Evolutionary conservation across 2,888 invertebrate species (phyloP).

Genomic region (Thymelicus lineola): DNA sequence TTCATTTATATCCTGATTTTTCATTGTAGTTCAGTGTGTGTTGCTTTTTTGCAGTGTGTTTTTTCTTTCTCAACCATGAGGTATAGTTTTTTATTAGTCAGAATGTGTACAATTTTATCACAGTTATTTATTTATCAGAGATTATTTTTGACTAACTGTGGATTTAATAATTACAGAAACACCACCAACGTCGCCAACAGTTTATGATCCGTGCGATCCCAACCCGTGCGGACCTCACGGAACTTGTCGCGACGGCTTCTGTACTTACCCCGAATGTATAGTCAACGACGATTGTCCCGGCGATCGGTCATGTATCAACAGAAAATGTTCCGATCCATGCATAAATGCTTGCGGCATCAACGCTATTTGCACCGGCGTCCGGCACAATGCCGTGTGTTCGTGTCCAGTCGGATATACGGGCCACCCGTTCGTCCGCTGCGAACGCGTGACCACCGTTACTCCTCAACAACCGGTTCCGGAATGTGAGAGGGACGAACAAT

Average conservation of each 20-base stretch:
- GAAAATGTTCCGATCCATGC: constrained; percentile 94
- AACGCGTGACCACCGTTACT: constrained; percentile 61
- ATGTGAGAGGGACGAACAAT: constrained; percentile 91
- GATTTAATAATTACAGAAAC: constrained; percentile 54
- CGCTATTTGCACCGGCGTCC: constrained; percentile 90
- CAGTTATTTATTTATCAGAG: not conserved
- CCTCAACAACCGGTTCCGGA: constrained; percentile 87
- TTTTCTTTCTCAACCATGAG: too few species aligned
- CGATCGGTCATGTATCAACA: constrained; percentile 91
- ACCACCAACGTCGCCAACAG: constrained; percentile 53
- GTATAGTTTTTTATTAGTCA: too few species aligned
- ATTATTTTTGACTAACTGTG: not conserved
- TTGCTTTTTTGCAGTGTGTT: too few species aligned
- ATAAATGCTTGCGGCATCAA: constrained; percentile 93
- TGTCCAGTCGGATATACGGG: constrained; percentile 92
- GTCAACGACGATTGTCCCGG: constrained; percentile 94
- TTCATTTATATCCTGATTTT: too few species aligned
- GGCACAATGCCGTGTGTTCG: constrained; percentile 92
- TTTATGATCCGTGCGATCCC: constrained; percentile 88
- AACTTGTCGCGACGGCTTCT: constrained; percentile 87
- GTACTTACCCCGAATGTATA: constrained; percentile 93
- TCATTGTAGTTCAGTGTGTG: too few species aligned
- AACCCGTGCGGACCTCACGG: constrained; percentile 90
- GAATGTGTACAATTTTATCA: too few species aligned
- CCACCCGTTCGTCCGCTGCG: constrained; percentile 91